Evolutionary conservation across 2,888 invertebrate genomes (phyloP), one percentile per base, ranked within the genome.

Genomic region (Caenorhabditis uteleia): DNA sequence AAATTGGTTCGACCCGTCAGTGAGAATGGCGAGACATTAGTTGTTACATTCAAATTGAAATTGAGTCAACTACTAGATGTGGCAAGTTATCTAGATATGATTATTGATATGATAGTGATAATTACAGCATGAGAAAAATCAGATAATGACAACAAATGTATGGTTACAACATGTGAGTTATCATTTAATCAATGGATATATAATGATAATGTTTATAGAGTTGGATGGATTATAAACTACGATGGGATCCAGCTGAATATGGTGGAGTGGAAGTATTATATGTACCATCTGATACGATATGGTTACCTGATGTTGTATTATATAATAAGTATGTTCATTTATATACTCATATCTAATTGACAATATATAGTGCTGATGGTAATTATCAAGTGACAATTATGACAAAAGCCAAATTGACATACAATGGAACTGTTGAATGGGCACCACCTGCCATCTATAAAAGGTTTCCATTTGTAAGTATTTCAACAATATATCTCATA

Each of bases 61-160:
- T 87, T 97, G 68, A 95, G 95, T 14, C 97, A 86, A 67, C 84
- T 86, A 60, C 84, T 87, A 39, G 86, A 87, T 74, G 85, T 86
- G 67, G 86, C 87, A 71, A 82, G 85, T 70, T 39, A n/a, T 34
- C 12, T 16, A 16, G 20, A 36, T 49, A 34, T 16, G n/a, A 23
- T 27, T 23, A 44, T 14, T 18, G 16, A 33, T 31, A 20, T 39
- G 29, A 50, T 29, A 39, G 34, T 6, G 21, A 14, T 23, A 8
- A 36, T 48, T 36, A 16, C 90, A 95, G 95, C 95, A 80, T 54
- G 80, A 80, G 59, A 80, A 79, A 64, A 80, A 80, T 64, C 79
- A 80, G 58, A 80, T 80, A 61, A 80, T 80, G 80, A 80, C 78
- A 26, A 79, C 78, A 5, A 79, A 83, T 55, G 83, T 83, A 16